Evolutionary conservation across 2,888 invertebrate genomes (phyloP).

Genomic region (Rhabditoides inermis): DNA sequence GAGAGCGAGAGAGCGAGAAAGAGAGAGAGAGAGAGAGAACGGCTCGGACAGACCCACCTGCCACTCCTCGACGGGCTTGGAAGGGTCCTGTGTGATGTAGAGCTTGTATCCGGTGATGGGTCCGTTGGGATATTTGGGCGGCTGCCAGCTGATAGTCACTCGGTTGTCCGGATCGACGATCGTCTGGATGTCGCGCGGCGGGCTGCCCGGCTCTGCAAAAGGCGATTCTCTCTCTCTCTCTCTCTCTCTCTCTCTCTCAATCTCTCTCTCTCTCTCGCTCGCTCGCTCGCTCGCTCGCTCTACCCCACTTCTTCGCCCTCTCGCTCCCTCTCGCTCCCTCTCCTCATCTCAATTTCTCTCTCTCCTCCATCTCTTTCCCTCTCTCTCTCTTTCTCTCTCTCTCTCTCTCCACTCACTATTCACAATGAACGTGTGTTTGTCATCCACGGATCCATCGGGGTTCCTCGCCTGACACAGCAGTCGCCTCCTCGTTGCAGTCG

Average conservation of each 20-base stretch:
- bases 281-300: too few relatives aligned
- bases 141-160: conserved; percentile 46
- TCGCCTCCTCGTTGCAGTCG: conserved; percentile 37
- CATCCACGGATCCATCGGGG: conserved; percentile 44
- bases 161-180: conserved; percentile 48
- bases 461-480: conserved; percentile 49
- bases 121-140: conserved; percentile 47
- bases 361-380: too few relatives aligned
- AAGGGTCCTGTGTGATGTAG: conserved; percentile 49
- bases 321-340: too few relatives aligned
- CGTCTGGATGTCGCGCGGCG: conserved; percentile 38
- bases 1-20: background rate
- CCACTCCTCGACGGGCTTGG: conserved; percentile 47
- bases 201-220: conserved; percentile 44
- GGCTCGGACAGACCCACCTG: conserved; percentile 21
- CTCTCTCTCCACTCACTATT: conserved; percentile 39
- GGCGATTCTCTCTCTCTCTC: background rate
- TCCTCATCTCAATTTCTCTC: too few relatives aligned
- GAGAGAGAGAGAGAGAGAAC: background rate
- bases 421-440: conserved; percentile 40
- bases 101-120: conserved; percentile 46
- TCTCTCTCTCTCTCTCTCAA: too few relatives aligned
- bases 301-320: too few relatives aligned
- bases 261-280: too few relatives aligned
- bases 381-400: too few relatives aligned